Evolutionary conservation across 2,797 vertebrate species (phyloP).

Genomic region (Ambastaia sidthimunki): DNA sequence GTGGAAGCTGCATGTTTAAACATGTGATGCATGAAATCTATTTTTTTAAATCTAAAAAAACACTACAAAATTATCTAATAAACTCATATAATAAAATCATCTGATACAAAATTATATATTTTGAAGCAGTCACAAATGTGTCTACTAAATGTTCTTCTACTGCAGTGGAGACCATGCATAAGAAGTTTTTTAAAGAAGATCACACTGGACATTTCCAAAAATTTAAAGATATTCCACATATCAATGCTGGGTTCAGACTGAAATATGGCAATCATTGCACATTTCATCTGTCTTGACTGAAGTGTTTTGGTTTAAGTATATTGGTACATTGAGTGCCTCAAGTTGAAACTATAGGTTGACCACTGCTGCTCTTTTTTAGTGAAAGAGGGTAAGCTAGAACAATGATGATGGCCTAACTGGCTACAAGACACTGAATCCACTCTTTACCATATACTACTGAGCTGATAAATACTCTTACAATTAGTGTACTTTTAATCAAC

Average conservation of each 20-base stretch:
- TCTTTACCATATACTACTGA: constrained; percentile 60
- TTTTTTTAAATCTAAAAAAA: neutral
- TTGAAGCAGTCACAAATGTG: neutral
- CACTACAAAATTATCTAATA: neutral
- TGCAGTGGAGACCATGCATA: neutral
- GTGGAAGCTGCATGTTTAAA: neutral
- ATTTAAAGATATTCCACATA: neutral
- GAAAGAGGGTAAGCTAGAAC: constrained; percentile 31
- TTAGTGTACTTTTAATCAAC: constrained; percentile 81
- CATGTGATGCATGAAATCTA: neutral
- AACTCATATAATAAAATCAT: neutral
- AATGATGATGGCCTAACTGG: constrained; percentile 48
- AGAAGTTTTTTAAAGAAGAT: neutral
- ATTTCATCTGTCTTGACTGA: neutral
- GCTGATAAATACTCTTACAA: constrained; percentile 74
- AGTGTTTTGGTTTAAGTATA: constrained; percentile 12
- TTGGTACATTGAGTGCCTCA: neutral
- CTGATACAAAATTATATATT: neutral
- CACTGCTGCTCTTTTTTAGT: constrained; percentile 52
- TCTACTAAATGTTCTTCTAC: neutral
- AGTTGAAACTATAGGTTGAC: constrained; percentile 30
- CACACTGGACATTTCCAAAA: neutral
- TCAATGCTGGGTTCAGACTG: neutral
- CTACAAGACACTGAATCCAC: constrained; percentile 53
- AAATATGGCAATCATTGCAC: neutral